phyloP scores from a whole-genome alignment of 30 jellyfish, hydroid and myxozoan genomes.

The Cassiopea xamachana region DNA sequence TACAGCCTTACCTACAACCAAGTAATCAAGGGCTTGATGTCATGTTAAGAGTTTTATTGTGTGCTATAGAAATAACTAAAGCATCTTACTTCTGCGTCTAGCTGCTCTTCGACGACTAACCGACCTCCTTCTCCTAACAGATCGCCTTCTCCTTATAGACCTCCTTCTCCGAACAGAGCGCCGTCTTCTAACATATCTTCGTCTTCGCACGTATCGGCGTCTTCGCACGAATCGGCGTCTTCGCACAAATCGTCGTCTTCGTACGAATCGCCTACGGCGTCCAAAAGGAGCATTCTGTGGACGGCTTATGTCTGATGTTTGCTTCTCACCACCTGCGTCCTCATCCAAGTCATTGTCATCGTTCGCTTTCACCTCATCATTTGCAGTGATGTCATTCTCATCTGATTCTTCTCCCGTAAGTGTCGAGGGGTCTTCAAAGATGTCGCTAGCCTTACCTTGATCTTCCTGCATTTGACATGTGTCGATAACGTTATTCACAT shows the following conservation, averaged over 20 bases:
- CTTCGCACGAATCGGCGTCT: slow-evolving; percentile 13
- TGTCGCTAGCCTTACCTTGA: neutral
- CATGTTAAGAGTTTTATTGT: no score
- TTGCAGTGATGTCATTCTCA: neutral
- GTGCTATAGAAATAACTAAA: no score
- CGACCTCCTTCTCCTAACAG: neutral
- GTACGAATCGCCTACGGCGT: neutral
- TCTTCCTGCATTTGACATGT: slow-evolving; percentile 18
- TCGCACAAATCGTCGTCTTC: neutral
- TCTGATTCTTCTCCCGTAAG: neutral
- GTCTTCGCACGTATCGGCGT: neutral
- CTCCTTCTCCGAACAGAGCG: slow-evolving; percentile 20
- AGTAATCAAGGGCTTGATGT: no score
- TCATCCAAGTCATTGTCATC: neutral
- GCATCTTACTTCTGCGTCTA: slow-evolving; percentile 7
- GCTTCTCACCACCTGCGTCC: neutral
- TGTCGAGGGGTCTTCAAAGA: neutral
- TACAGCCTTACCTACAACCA: no score
- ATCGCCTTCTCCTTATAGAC: neutral
- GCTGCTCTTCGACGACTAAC: slow-evolving; percentile 6
- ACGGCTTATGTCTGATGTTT: neutral
- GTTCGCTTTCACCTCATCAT: neutral
- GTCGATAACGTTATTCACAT: slow-evolving; percentile 4
- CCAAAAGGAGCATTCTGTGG: neutral
- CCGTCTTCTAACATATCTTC: neutral